These are phyloP conservation scores for Tretioscincus oriximinensis DNA, from an alignment of 2,113 vertebrate species.

Conservation along the genomic window DNA sequence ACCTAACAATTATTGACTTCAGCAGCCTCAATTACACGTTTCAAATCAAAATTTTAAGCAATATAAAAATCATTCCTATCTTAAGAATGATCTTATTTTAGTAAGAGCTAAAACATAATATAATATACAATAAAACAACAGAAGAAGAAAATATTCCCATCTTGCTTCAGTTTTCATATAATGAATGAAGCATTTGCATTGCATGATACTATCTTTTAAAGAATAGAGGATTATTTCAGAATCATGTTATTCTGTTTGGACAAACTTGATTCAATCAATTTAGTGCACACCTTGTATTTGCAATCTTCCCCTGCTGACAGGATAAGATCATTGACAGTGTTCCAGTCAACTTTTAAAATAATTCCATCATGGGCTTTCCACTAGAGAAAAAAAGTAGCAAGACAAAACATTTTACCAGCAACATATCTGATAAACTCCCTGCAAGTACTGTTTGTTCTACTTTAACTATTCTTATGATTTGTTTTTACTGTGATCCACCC, in stretches of 20 bases:
- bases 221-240: background rate
- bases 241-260: background rate
- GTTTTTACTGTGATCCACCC: too few relatives aligned
- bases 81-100: background rate
- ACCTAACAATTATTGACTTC: accelerated
- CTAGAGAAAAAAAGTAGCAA: conserved; percentile 65
- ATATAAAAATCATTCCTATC: background rate
- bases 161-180: background rate
- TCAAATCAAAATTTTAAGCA: background rate
- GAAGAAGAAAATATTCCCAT: too few relatives aligned
- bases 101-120: background rate
- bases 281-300: conserved; percentile 87
- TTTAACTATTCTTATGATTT: too few relatives aligned
- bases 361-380: conserved; percentile 97
- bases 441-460: too few relatives aligned
- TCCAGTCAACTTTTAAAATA: conserved; percentile 96
- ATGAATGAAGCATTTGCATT: background rate
- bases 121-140: background rate
- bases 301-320: conserved; percentile 96
- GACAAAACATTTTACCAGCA: background rate
- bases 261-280: conserved; percentile 8
- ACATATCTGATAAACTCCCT: background rate
- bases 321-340: conserved; percentile 91
- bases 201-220: background rate
- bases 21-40: too few relatives aligned